Percentiles rank a stretch among this genome's conserved stretches.
Conservation (phyloP, 2,113 vertebrate genomes). For the Gadus macrocephalus region DNA sequence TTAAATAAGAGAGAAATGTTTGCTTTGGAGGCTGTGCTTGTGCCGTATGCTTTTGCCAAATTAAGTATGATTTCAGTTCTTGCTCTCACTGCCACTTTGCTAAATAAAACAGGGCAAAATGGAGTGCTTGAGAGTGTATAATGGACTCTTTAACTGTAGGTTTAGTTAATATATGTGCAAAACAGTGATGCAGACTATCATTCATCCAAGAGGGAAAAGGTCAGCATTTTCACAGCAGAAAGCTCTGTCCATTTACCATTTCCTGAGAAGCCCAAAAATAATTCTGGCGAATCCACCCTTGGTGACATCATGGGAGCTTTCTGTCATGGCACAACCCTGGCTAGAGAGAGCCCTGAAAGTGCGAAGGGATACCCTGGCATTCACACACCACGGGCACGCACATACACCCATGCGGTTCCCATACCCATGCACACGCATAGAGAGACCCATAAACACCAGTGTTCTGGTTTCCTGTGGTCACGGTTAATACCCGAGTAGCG, state of each 20-base stretch:
- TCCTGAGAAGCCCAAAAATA: conserved; percentile 26
- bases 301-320: conserved; percentile 14
- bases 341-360: background rate
- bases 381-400: conserved; percentile 5
- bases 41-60: too few species aligned
- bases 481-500: too few species aligned
- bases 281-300: background rate
- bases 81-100: too few species aligned
- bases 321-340: background rate
- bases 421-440: background rate
- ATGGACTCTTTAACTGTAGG: background rate
- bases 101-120: background rate
- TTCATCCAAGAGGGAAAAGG: background rate
- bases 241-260: background rate
- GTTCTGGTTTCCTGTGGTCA: too few species aligned
- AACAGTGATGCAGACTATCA: background rate
- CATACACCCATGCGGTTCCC: conserved; percentile 5
- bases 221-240: conserved; percentile 6
- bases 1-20: too few species aligned
- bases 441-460: background rate
- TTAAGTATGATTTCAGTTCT: too few species aligned
- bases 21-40: too few species aligned
- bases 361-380: background rate
- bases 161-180: background rate
- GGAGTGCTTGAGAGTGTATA: background rate